phyloP scores from a whole-genome alignment of 2,888 invertebrate genomes.

The Agelastica alni region DNA sequence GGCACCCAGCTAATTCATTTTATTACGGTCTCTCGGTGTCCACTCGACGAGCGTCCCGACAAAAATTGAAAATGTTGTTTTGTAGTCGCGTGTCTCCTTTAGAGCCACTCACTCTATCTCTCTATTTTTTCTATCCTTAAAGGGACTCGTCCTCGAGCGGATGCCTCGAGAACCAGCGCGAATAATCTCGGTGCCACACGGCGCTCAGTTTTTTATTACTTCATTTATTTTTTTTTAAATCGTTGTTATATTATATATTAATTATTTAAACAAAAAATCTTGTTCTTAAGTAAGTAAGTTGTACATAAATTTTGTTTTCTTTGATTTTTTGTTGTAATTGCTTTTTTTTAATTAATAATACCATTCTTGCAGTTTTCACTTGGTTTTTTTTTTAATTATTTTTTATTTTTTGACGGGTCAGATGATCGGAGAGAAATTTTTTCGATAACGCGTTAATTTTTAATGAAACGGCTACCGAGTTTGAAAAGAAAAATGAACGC shows the following conservation, averaged over 20 bases:
- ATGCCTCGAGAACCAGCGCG: constrained; percentile 34
- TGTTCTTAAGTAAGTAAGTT: constrained; percentile 76
- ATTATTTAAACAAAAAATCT: constrained; percentile 63
- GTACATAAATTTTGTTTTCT: constrained; percentile 77
- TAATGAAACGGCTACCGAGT: no score
- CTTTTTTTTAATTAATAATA: constrained; percentile 72
- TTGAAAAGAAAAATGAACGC: no score
- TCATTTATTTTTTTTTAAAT: constrained; percentile 62
- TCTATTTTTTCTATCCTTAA: constrained; percentile 55
- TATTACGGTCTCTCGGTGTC: constrained; percentile 39
- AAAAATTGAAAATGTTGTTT: constrained; percentile 52
- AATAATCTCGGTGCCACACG: constrained; percentile 32
- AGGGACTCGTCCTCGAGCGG: constrained; percentile 46
- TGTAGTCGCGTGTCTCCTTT: constrained; percentile 50
- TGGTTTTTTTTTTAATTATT: constrained; percentile 60
- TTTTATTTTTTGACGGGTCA: constrained; percentile 31
- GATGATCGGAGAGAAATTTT: constrained; percentile 16
- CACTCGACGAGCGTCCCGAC: constrained; percentile 51
- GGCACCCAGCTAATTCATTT: constrained; percentile 22
- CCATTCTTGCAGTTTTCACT: constrained; percentile 72
- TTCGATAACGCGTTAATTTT: no score
- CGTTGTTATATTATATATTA: constrained; percentile 71
- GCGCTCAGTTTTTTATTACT: constrained; percentile 56
- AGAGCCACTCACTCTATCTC: no score
- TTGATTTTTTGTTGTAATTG: constrained; percentile 77